Base-by-base conservation (phyloP, 2,113 vertebrate genomes). In the Aegithalos caudatus region DNA sequence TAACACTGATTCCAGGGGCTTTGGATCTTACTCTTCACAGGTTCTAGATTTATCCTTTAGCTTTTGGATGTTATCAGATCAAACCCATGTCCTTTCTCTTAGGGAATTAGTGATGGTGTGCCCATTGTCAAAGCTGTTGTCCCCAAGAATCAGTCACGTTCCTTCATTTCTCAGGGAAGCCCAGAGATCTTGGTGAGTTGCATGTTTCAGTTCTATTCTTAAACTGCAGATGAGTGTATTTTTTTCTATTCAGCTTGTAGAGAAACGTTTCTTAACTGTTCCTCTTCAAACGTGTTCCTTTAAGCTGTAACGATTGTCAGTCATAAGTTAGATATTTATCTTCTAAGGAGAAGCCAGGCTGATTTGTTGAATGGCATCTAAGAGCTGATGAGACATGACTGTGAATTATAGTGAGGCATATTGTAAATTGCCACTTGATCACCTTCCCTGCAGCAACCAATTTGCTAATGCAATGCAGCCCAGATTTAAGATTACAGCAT, bases 131-230 rank as follows among this genome's bases (percentile, higher is more conserved):
- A 99, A 95, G 99, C 98, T 6, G 96, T 99, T 47, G 98, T 99
- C 18, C 99, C 99, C 73, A 99, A 98, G 98, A 99, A 98, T 97
- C 99, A 99, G 90, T 98, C 99, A 56, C 99, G 99, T 91, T 99
- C 99, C 66, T 99, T 99, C 97, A 99, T 99, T 98, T 99, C 98
- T 77, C 99, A 99, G 96, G 99, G 99, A 88, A 99, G 99, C 86
- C 99, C 99, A 29, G 99, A 99, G 97, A 98, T 98, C 50, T 94
- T 99, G 99, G 99, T 99, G 97, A 99, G 99, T 98, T 70, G 20
- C 18, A 15, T 54, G 7, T 73, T 37, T 89, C 61, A 50, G 4
- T 79, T 14, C 15, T 62, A 2, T 69, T 83, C 21, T 54, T 81
- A 54, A 65, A 51, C 64, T 62, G 33, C 33, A 82, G 45, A 14